Evolutionary conservation across 2,113 vertebrate species (phyloP).

Genomic region (Antechinus flavipes): DNA sequence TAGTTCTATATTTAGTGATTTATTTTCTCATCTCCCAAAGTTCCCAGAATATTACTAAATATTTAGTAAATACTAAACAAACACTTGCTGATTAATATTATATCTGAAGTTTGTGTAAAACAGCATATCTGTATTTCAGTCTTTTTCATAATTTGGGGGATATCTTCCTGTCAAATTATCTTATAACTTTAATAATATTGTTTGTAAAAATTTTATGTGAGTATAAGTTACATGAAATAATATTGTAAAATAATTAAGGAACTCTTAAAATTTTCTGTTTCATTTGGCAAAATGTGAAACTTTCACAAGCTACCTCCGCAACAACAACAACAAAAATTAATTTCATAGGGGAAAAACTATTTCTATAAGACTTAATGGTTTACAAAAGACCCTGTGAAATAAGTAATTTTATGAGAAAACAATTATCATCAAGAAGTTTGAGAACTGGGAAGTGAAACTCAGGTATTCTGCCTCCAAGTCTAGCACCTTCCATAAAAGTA

Average conservation of each 20-base stretch:
- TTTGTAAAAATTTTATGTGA: neutral
- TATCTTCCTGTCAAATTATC: neutral
- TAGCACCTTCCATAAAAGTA: neutral
- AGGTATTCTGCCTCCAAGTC: neutral
- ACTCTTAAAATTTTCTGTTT: neutral
- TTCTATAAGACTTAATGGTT: neutral
- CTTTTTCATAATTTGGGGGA: neutral
- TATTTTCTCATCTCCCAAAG: neutral
- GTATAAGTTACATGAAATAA: neutral
- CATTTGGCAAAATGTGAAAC: neutral
- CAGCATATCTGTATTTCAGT: neutral
- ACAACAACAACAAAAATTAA: conserved; percentile 23
- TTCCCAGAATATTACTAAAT: neutral
- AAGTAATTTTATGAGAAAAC: neutral
- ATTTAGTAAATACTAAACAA: neutral
- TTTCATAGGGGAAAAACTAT: neutral
- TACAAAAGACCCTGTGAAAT: neutral
- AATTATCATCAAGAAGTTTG: neutral
- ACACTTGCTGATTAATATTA: neutral
- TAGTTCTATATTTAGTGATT: neutral
- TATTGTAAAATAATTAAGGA: neutral
- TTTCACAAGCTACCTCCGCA: neutral
- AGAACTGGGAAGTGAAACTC: neutral
- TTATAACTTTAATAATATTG: neutral
- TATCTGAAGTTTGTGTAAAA: neutral